Base-by-base conservation (phyloP, 1,140 invertebrate genomes). In the Pollicipes pollicipes region DNA sequence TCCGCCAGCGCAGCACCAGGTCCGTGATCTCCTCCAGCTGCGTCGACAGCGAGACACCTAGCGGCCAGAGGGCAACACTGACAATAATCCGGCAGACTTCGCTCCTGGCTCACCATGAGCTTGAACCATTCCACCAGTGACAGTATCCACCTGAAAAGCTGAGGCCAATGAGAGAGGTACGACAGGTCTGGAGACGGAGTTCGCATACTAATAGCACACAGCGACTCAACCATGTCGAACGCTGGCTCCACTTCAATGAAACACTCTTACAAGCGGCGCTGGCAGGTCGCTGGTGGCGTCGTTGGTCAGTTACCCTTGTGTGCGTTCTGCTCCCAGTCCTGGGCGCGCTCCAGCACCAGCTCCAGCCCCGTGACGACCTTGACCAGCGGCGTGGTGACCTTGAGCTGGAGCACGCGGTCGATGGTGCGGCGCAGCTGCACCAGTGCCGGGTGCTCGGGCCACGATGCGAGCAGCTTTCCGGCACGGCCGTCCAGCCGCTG, bases 331-430 rank as follows among this genome's bases (percentile, higher is more conserved):
- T 73, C 71, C 70, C 74, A 75, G 69, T 81, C 80, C 74, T 83
- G 80, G 69, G 80, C 75, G 73, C 93, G 91, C 27, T 86, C 85
- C 4, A 96, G 80, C 0, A 98, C 79, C 31, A 97, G 79, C 79
- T 98, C 96, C 30, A 98, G 80, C 13, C 95, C 95, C 0, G 90
- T 90, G 0, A 97, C 83, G 75, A 94, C 95, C 75, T 92, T 86
- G 68, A 92, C 89, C 4, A 98, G 78, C 0, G 95, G 88, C 75
- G 88, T 88, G 8, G 86, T 87, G 0, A 94, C 83, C 0, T 89
- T 81, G 77, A 97, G 91, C 1, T 82, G 81, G n/a, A 88, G 81
- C 35, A 97, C 88, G 72, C 93, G 83, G 0, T 87, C 81, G 3
- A 90, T 83, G 17, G 96, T 85, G 64, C 83, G 79, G 16, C 83